Conservation (phyloP, 2,888 invertebrate species). For the Tridacna crocea region DNA sequence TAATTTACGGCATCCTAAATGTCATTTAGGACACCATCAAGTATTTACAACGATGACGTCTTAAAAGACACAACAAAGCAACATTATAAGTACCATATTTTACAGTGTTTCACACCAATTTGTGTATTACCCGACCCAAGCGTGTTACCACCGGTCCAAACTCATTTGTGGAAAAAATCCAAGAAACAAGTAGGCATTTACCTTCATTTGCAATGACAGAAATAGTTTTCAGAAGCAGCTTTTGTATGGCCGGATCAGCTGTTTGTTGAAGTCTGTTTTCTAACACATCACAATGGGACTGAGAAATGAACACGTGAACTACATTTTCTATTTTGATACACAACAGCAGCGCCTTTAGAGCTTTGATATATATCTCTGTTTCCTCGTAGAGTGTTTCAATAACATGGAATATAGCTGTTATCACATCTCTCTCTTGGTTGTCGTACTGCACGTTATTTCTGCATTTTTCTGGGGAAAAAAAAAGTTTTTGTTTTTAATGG, state of each 20-base stretch:
- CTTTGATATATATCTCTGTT: not conserved
- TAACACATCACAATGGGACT: conserved; percentile 4
- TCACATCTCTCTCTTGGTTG: conserved; percentile 5
- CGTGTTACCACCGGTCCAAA: too few relatives aligned
- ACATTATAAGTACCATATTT: too few relatives aligned
- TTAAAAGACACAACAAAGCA: too few relatives aligned
- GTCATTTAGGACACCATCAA: too few relatives aligned
- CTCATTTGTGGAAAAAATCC: too few relatives aligned
- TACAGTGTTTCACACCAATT: too few relatives aligned
- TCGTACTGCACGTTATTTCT: not conserved
- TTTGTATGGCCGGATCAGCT: not conserved
- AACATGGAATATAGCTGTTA: not conserved
- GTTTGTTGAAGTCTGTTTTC: conserved; percentile 4
- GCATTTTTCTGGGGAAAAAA: conserved; percentile 2
- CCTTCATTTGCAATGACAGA: not conserved
- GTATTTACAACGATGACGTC: too few relatives aligned
- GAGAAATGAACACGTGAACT: not conserved
- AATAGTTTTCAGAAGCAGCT: not conserved
- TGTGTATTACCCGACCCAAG: too few relatives aligned
- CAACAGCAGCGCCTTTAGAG: not conserved
- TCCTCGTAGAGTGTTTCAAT: not conserved
- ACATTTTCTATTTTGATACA: not conserved
- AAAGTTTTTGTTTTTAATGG: not conserved
- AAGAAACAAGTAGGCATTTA: not conserved
- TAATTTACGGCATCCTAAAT: too few relatives aligned